Conservation (phyloP, 1,140 invertebrate genomes). For the Theocolax elegans region DNA sequence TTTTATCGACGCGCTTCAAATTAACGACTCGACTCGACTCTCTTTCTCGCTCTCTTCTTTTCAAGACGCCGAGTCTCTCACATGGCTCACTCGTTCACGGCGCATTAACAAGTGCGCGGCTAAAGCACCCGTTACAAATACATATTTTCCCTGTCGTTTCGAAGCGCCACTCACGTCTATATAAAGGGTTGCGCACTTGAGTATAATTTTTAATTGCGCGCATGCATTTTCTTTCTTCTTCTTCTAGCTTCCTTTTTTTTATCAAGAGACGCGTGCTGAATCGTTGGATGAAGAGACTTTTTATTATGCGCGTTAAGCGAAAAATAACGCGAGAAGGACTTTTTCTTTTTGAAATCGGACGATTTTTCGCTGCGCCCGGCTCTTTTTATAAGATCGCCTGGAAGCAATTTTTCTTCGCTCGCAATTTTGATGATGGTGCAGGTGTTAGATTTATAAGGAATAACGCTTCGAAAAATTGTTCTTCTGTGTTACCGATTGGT, state of each 20-base stretch:
- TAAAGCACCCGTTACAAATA: not conserved
- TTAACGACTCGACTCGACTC: constrained; percentile 12
- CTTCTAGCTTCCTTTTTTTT: no score
- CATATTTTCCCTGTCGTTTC: not conserved
- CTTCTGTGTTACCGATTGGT: no score
- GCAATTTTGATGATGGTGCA: no score
- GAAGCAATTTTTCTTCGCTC: no score
- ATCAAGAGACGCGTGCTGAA: no score
- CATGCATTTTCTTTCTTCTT: not conserved
- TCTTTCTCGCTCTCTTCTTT: not conserved
- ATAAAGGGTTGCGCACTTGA: not conserved
- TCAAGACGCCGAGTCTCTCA: constrained; percentile 3
- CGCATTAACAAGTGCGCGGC: constrained; percentile 21
- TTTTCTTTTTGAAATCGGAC: not conserved
- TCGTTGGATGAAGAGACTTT: not conserved
- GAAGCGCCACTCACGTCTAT: not conserved
- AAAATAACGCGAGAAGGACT: not conserved
- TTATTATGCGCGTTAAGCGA: no score
- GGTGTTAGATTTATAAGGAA: no score
- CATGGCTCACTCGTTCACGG: not conserved
- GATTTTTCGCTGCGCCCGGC: not conserved
- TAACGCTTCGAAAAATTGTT: no score
- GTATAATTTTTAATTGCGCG: constrained; percentile 22
- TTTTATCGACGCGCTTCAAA: constrained; percentile 35
- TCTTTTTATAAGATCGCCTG: no score